phyloP scores from a whole-genome alignment of 2,888 invertebrate species.

The Harmothoe impar region DNA sequence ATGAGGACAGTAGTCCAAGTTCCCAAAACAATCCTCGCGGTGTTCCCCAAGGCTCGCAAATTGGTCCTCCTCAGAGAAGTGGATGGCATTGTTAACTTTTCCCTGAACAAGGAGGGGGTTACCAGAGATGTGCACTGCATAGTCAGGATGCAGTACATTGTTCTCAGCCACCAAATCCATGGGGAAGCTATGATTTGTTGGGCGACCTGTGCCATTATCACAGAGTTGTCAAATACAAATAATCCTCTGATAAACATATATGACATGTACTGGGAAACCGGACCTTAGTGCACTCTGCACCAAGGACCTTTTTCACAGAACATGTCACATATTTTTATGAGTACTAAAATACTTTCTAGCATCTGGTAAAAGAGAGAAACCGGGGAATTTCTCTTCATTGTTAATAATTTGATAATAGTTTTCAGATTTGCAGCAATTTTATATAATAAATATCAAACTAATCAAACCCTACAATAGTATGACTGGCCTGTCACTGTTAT shows the following conservation, averaged over 20 bases:
- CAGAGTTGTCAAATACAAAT: neutral
- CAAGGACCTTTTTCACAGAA: too few relatives aligned
- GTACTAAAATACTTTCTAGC: too few relatives aligned
- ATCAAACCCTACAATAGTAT: too few relatives aligned
- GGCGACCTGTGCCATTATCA: slow-evolving; percentile 38
- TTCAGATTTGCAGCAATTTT: too few relatives aligned
- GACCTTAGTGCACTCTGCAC: too few relatives aligned
- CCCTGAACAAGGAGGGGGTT: slow-evolving; percentile 72
- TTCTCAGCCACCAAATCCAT: slow-evolving; percentile 22
- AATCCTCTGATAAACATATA: neutral
- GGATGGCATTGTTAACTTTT: slow-evolving; percentile 76
- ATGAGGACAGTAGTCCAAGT: slow-evolving; percentile 74
- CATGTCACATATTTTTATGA: too few relatives aligned
- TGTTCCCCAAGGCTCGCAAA: slow-evolving; percentile 77
- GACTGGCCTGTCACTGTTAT: too few relatives aligned
- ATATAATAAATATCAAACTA: too few relatives aligned
- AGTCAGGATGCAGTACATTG: neutral
- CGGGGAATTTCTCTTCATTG: too few relatives aligned
- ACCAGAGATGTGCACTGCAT: slow-evolving; percentile 13
- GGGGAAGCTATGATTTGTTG: slow-evolving; percentile 27
- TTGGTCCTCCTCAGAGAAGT: slow-evolving; percentile 76
- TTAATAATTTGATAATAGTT: too few relatives aligned
- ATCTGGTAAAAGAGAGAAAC: too few relatives aligned
- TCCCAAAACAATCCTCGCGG: slow-evolving; percentile 76
- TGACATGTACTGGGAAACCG: too few relatives aligned